A percentile compares a stretch with the other conserved stretches of the same genome.
Evolutionary conservation across 2,797 vertebrate genomes (phyloP).

Genomic region (Ctenosaura bakeri): DNA sequence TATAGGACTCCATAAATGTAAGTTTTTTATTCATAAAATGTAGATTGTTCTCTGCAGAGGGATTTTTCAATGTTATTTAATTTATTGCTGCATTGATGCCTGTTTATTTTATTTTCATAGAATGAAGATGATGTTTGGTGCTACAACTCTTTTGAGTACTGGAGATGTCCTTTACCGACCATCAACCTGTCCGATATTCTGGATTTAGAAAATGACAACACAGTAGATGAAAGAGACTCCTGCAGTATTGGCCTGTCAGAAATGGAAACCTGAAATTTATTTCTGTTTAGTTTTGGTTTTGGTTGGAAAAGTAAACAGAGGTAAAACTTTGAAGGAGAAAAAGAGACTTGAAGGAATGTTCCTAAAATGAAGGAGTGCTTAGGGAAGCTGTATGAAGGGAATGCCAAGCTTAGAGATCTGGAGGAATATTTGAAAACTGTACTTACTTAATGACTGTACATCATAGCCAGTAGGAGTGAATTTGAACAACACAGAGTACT

Average conservation of each 20-base stretch:
- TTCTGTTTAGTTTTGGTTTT: constrained; percentile 42
- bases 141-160: constrained; percentile 93
- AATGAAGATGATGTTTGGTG: constrained; percentile 79
- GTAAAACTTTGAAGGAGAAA: constrained; percentile 38
- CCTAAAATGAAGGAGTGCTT: constrained; percentile 45
- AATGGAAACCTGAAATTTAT: constrained; percentile 89
- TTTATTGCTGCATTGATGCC: neutral
- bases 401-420: constrained; percentile 17
- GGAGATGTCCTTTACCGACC: constrained; percentile 89
- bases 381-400: constrained; percentile 2
- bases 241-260: constrained; percentile 76
- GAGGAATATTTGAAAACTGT: constrained; percentile 55
- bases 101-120: constrained; percentile 61
- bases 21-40: neutral
- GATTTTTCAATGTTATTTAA: neutral
- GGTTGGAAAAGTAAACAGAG: constrained; percentile 50
- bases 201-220: constrained; percentile 61
- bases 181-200: constrained; percentile 88
- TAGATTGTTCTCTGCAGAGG: neutral
- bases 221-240: constrained; percentile 39
- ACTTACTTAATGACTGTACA: constrained; percentile 53
- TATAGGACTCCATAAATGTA: neutral
- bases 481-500: constrained; percentile 41
- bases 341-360: constrained; percentile 54
- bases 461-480: constrained; percentile 28